These are phyloP conservation scores for Eonycteris spelaea DNA, from an alignment of 2,113 vertebrate species.

Conservation along the genomic window DNA sequence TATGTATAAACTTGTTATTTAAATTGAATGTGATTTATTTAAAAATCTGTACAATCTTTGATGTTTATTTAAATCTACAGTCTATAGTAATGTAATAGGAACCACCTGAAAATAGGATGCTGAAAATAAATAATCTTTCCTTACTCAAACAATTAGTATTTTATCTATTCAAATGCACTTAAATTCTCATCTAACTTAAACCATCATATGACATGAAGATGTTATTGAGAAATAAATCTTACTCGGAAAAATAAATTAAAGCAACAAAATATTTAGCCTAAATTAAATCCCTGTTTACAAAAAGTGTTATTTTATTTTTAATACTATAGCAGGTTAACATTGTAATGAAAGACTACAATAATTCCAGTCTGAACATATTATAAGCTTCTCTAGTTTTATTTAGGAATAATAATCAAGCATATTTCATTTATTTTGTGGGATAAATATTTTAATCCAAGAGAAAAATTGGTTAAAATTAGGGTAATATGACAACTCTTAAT, in stretches of 20 bases:
- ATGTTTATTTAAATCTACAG: neutral
- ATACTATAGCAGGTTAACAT: neutral
- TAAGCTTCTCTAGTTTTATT: neutral
- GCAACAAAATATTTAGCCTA: neutral
- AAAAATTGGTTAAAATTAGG: neutral
- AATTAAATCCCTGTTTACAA: neutral
- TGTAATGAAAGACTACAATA: neutral
- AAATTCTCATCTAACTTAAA: neutral
- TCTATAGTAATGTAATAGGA: neutral
- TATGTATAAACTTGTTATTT: neutral
- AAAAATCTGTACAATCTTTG: neutral
- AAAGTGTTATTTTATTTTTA: neutral
- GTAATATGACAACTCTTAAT: neutral
- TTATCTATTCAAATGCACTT: neutral
- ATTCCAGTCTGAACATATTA: neutral
- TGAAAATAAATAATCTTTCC: neutral
- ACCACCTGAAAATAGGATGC: neutral
- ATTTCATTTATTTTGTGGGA: neutral
- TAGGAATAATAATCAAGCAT: neutral
- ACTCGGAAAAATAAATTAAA: neutral
- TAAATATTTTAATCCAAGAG: neutral
- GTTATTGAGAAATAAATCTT: neutral
- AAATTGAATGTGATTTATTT: neutral
- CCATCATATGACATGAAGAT: neutral
- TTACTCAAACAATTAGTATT: neutral